These are phyloP conservation scores for Amblyjoppa fuscipennis DNA, from an alignment of 2,888 invertebrate genomes.

Conservation along the genomic window DNA sequence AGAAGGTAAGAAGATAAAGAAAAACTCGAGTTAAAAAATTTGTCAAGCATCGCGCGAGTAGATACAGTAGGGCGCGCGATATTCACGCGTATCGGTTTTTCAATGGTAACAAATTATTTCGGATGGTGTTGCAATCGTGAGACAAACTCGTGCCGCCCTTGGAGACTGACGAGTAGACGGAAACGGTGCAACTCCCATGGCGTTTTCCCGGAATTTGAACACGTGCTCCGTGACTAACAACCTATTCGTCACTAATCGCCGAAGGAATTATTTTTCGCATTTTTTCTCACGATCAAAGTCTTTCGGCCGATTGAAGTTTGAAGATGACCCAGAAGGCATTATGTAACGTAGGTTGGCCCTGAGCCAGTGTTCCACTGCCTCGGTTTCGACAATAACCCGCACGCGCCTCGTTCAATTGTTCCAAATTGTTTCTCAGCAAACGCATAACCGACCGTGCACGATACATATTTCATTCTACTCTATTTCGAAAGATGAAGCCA, in stretches of 20 bases:
- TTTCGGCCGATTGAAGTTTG: slow-evolving; percentile 32
- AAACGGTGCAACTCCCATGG: slow-evolving; percentile 44
- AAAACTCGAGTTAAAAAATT: not conserved
- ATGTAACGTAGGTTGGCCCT: slow-evolving; percentile 76
- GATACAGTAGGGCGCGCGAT: slow-evolving; percentile 29
- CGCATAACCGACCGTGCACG: not conserved
- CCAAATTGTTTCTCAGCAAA: slow-evolving; percentile 1
- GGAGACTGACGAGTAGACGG: slow-evolving; percentile 17
- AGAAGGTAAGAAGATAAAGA: slow-evolving; percentile 69
- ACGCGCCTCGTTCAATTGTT: slow-evolving; percentile 25
- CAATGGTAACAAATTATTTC: slow-evolving; percentile 18
- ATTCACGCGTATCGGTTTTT: not conserved
- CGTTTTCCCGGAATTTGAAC: slow-evolving; percentile 54
- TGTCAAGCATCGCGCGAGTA: not conserved
- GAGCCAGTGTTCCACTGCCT: slow-evolving; percentile 76
- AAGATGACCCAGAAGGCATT: slow-evolving; percentile 68
- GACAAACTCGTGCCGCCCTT: slow-evolving; percentile 19
- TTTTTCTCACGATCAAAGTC: not conserved
- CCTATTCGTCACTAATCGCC: not conserved
- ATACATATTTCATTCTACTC: not conserved
- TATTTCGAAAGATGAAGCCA: not conserved
- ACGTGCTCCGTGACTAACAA: slow-evolving; percentile 51
- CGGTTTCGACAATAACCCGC: slow-evolving; percentile 50
- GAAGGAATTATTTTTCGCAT: slow-evolving; percentile 1
- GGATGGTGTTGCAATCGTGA: slow-evolving; percentile 15